Evolutionary conservation across 2,113 vertebrate species (phyloP).

Genomic region (Scolopax mira): DNA sequence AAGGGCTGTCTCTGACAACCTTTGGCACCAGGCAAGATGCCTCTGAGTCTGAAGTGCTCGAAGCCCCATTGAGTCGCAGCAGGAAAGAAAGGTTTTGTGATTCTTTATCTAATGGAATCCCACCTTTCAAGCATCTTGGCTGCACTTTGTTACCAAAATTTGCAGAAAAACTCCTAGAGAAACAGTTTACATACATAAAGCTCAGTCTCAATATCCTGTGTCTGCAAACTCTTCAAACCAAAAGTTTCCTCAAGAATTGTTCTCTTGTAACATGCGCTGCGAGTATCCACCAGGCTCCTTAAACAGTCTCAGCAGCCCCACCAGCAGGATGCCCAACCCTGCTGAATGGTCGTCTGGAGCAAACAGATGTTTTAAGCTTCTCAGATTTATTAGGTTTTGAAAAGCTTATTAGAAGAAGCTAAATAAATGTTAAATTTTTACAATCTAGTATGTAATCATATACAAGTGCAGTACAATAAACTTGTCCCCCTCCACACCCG

Average conservation of each 20-base stretch:
- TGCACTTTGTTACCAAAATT: not conserved
- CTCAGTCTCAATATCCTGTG: not conserved
- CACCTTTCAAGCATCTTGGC: not conserved
- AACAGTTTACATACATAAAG: not conserved
- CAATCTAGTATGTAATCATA: conserved; percentile 48
- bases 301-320: not conserved
- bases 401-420: conserved; percentile 56
- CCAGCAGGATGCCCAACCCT: not conserved
- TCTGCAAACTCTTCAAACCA: not conserved
- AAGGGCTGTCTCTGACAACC: not conserved
- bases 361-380: conserved; percentile 55
- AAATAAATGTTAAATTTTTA: conserved; percentile 65
- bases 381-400: conserved; percentile 53
- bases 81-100: not conserved
- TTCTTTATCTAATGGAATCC: not conserved
- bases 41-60: not conserved
- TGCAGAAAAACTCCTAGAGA: not conserved
- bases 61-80: not conserved
- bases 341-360: not conserved
- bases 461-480: conserved; percentile 66
- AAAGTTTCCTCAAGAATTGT: not conserved
- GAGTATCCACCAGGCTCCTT: not conserved
- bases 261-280: not conserved
- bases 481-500: conserved; percentile 34
- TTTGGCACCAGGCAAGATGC: not conserved